Evolutionary conservation across 2,113 vertebrate genomes (phyloP).

Genomic region (Cynoglossus semilaevis): DNA sequence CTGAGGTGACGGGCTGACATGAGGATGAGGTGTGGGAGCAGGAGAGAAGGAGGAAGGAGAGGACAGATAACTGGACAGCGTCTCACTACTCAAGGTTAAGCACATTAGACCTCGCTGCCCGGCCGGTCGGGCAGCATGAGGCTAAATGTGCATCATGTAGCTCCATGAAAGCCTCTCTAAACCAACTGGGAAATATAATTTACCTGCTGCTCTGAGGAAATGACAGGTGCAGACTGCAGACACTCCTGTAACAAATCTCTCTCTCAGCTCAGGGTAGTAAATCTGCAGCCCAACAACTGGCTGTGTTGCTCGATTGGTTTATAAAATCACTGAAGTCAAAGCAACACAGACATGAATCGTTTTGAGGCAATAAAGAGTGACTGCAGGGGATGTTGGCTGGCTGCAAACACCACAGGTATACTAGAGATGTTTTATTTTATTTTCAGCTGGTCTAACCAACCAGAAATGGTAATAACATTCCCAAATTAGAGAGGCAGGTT

Average conservation of each 20-base stretch:
- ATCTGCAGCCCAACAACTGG: background rate
- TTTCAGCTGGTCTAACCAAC: no score
- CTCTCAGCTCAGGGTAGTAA: no score
- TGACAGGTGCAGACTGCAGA: slow-evolving; percentile 34
- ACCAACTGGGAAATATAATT: slow-evolving; percentile 9
- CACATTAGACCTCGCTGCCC: slow-evolving; percentile 10
- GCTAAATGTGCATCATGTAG: slow-evolving; percentile 33
- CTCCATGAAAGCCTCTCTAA: slow-evolving; percentile 36
- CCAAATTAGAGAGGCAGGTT: no score
- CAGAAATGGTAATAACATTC: no score
- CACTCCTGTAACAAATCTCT: background rate
- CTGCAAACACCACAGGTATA: background rate
- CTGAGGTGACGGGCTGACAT: slow-evolving; percentile 23
- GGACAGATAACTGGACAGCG: slow-evolving; percentile 51
- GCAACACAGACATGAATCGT: background rate
- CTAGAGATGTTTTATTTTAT: no score
- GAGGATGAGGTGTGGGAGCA: slow-evolving; percentile 38
- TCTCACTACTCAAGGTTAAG: slow-evolving; percentile 64
- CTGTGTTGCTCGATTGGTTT: background rate
- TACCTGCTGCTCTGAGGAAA: slow-evolving; percentile 31
- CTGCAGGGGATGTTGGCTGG: background rate
- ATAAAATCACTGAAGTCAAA: background rate
- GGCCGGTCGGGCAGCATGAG: background rate
- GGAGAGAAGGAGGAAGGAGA: slow-evolving; percentile 5
- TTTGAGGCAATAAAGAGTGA: slow-evolving; percentile 18